Conservation (phyloP, 2,797 vertebrate species). For the Amniataba percoides region DNA sequence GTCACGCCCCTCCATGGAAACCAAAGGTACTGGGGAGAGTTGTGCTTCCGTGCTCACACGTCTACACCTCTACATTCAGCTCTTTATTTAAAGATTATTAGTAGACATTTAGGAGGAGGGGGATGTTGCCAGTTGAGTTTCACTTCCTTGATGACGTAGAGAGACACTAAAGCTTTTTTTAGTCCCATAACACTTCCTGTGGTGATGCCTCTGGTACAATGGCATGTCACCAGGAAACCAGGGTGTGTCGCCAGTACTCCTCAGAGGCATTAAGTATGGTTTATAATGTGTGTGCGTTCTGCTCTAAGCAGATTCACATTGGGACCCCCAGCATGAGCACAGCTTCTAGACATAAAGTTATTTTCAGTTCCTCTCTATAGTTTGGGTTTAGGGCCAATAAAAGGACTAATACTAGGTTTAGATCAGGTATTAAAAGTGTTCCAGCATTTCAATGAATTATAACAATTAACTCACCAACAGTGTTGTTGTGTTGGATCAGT, state of each 20-base stretch:
- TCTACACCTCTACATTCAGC: conserved; percentile 5
- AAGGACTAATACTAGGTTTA: not conserved
- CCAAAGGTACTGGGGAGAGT: conserved; percentile 37
- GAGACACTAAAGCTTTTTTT: not conserved
- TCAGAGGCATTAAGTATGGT: conserved; percentile 20
- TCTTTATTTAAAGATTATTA: conserved; percentile 6
- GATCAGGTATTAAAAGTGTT: not conserved
- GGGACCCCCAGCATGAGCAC: not conserved
- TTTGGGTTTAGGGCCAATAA: not conserved
- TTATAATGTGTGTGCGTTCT: not conserved
- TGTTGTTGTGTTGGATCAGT: not conserved
- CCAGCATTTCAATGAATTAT: not conserved
- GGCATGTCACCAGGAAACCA: conserved; percentile 50
- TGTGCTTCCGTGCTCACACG: not conserved
- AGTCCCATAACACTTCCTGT: conserved; percentile 50
- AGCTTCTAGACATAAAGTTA: not conserved
- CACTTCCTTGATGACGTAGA: conserved; percentile 57
- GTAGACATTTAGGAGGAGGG: not conserved
- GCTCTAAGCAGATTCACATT: not conserved
- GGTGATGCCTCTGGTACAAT: conserved; percentile 36
- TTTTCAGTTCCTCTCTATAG: not conserved
- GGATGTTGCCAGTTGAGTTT: conserved; percentile 54
- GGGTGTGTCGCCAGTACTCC: conserved; percentile 36
- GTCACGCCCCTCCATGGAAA: conserved; percentile 51
- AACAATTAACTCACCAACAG: not conserved